Conservation (phyloP, 2,797 vertebrate species). For the Amblyopsis hoosieri region DNA sequence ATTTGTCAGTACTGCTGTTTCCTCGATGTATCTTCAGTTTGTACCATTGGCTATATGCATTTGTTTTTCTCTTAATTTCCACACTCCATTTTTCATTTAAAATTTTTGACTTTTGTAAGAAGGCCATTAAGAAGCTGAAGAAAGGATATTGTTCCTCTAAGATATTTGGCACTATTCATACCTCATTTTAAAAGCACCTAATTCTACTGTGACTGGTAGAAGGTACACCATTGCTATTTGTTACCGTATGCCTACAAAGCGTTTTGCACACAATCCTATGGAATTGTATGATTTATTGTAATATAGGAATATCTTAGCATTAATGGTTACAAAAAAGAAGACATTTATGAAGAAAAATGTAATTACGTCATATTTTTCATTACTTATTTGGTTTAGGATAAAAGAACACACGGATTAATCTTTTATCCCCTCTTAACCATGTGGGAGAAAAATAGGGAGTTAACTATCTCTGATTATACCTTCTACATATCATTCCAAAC, state of each 20-base stretch:
- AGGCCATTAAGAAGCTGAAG: conserved; percentile 24
- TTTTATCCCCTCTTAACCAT: conserved; percentile 43
- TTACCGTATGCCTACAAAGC: conserved; percentile 61
- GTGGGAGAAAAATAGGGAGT: conserved; percentile 57
- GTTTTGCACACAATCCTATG: conserved; percentile 78
- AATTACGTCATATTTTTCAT: neutral
- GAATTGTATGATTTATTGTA: conserved; percentile 70
- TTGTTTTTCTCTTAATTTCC: conserved; percentile 16
- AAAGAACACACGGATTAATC: conserved; percentile 61
- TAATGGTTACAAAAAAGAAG: conserved; percentile 12
- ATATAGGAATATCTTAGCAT: conserved; percentile 42
- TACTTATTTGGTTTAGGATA: conserved; percentile 16
- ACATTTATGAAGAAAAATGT: neutral
- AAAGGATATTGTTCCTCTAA: conserved; percentile 45
- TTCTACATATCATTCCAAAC: conserved; percentile 41
- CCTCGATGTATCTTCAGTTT: conserved; percentile 25
- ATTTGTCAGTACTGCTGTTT: conserved; percentile 31
- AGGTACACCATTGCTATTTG: conserved; percentile 47
- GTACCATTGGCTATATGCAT: conserved; percentile 22
- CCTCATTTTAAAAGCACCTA: conserved; percentile 59
- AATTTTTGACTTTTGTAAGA: conserved; percentile 16
- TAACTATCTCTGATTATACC: conserved; percentile 47
- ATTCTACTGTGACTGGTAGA: conserved; percentile 48
- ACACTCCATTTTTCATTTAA: conserved; percentile 9
- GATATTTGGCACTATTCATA: conserved; percentile 56